phyloP scores from a whole-genome alignment of 2,113 vertebrate genomes.

The Ameiurus melas region DNA sequence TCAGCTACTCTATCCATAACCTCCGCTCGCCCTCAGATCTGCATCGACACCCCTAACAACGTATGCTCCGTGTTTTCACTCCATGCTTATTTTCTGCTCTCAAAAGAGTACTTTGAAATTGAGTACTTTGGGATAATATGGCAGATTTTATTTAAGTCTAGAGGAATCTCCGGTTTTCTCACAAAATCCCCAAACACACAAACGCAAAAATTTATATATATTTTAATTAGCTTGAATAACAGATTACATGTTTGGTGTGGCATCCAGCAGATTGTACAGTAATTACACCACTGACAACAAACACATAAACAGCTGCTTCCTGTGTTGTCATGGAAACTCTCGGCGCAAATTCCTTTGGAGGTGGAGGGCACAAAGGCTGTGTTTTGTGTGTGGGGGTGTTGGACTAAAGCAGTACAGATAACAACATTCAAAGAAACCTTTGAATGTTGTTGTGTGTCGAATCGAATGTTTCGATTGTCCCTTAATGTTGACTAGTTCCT shows the following conservation, averaged over 20 bases:
- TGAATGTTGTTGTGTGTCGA: too few relatives aligned
- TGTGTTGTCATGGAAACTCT: slow-evolving; percentile 56
- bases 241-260: slow-evolving; percentile 1
- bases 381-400: background rate
- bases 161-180: background rate
- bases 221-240: background rate
- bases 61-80: background rate
- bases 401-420: background rate
- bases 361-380: background rate
- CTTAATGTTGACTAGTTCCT: background rate
- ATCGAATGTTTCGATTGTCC: background rate
- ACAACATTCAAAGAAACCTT: background rate
- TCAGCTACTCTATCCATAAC: background rate
- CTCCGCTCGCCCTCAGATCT: background rate
- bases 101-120: background rate
- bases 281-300: slow-evolving; percentile 34
- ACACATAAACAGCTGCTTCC: slow-evolving; percentile 23
- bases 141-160: background rate
- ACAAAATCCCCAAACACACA: background rate
- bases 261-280: slow-evolving; percentile 9
- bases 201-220: too few relatives aligned
- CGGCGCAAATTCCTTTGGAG: background rate
- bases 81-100: background rate
- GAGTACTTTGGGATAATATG: background rate
- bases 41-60: background rate